phyloP scores from a whole-genome alignment of 2,113 vertebrate species.

The Macquaria ambigua region DNA sequence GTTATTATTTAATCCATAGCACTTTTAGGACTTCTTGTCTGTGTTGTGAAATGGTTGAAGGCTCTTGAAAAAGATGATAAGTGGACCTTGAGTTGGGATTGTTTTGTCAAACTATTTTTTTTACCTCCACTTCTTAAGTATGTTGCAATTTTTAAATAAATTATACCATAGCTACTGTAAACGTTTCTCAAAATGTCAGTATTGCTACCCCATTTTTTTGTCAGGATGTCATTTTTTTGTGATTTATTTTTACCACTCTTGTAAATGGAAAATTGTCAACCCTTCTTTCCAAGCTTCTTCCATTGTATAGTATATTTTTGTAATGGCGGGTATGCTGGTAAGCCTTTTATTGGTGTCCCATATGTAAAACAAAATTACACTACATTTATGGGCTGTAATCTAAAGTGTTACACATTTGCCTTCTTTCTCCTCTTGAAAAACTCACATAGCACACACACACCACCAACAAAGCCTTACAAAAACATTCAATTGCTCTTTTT shows the following conservation, averaged over 20 bases:
- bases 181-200: not conserved
- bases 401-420: not conserved
- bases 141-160: not conserved
- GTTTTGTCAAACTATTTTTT: not conserved
- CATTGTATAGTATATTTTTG: not conserved
- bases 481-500: not conserved
- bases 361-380: not conserved
- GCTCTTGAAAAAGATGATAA: not conserved
- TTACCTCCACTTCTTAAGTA: not conserved
- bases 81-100: not conserved
- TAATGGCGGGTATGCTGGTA: not conserved
- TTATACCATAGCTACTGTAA: not conserved
- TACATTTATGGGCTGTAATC: not conserved
- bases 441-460: not conserved
- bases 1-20: not conserved
- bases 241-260: not conserved
- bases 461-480: slow-evolving; percentile 17
- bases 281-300: not conserved
- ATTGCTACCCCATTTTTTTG: not conserved
- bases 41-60: not conserved
- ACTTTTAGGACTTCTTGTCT: not conserved
- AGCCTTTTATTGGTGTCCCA: not conserved
- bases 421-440: not conserved
- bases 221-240: not conserved
- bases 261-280: not conserved